Conservation (phyloP, 2,888 invertebrate species). For the Hydrotaea cyrtoneurina region DNA sequence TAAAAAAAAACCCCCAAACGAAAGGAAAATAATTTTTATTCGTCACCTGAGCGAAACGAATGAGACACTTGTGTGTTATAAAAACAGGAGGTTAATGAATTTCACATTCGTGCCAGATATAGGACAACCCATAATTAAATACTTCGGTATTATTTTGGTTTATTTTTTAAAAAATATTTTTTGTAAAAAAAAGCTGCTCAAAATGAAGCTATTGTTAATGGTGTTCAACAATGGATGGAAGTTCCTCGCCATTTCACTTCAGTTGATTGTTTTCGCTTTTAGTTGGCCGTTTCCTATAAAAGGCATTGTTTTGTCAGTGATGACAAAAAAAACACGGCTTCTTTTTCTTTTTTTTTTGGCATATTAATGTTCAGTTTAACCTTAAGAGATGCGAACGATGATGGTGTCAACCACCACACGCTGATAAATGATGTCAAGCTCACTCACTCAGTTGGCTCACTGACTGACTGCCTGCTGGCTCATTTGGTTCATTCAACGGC, state of each 20-base stretch:
- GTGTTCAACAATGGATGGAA: not conserved
- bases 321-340: not conserved
- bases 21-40: too few species aligned
- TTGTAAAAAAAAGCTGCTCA: too few species aligned
- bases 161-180: too few species aligned
- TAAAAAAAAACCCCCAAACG: too few species aligned
- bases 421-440: slow-evolving; percentile 25
- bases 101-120: too few species aligned
- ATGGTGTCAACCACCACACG: slow-evolving; percentile 35
- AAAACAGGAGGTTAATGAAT: too few species aligned
- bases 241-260: not conserved
- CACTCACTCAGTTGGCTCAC: not conserved
- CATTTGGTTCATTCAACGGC: not conserved
- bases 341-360: not conserved
- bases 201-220: not conserved
- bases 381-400: slow-evolving; percentile 20
- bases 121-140: too few species aligned
- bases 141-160: too few species aligned
- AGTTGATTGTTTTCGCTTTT: not conserved
- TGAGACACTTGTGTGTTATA: too few species aligned
- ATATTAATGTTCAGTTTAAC: not conserved
- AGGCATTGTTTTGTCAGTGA: not conserved
- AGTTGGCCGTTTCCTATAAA: not conserved
- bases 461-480: not conserved
- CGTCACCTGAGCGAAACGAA: too few species aligned